Evolutionary conservation across 2,797 vertebrate species (phyloP), one percentile per base, ranked within the genome.

Genomic region (Microchirus variegatus): DNA sequence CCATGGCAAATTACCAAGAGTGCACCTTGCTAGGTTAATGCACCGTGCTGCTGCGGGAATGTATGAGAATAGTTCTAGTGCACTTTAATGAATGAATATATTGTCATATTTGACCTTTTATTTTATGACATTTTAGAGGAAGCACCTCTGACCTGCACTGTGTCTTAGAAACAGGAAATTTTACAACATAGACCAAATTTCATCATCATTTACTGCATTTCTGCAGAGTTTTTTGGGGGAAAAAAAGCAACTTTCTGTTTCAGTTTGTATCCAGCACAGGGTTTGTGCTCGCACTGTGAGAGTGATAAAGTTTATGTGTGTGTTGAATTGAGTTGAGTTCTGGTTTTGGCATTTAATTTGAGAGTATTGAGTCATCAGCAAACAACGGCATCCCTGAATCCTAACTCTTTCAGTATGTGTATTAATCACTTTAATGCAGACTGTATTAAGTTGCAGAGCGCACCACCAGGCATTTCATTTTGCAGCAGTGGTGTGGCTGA

Each of bases 161-260:
- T 54, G n/a, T 22, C 22, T 22, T 3, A 22, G 22, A 22, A 5
- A 77, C 64, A 58, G 48, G 78, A 80, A 58, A 87, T 81, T 70
- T 86, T 85, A 70, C 85, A 81, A 75, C 78, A 56, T 59, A 59
- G 75, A 85, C 85, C 77, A 86, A 86, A 86, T 89, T 80, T 90
- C 67, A 86, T 86, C 80, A 76, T 48, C n/a, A 15, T n/a, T 47
- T 36, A 72, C 61, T 63, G 69, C 45, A 55, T 35, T 66, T 73
- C 55, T 53, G 16, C 56, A 18, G 61, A 63, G n/a, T n/a, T 67
- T 48, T 13, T 31, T 48, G 45, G 8, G 15, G 47, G 63, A 47
- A 74, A 59, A 56, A n/a, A 60, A 75, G 50, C 73, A 18, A 58
- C 13, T 54, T 80, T 84, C 64, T 85, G 36, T 73, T 87, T 83